Conservation (phyloP, 2,888 invertebrate genomes). For the Cryptophagus acutangulus region DNA sequence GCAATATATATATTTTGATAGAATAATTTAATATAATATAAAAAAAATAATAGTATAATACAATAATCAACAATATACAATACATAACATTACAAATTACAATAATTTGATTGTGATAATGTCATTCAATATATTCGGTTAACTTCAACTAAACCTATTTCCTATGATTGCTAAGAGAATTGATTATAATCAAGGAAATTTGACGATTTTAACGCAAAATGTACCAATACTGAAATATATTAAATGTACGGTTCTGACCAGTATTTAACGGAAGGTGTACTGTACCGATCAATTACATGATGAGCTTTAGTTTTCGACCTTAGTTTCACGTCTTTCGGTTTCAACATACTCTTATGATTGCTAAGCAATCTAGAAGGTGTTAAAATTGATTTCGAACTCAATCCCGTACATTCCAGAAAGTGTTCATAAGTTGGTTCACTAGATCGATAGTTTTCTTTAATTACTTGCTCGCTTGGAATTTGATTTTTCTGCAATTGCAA, state of each 20-base stretch:
- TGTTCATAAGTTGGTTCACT: slow-evolving; percentile 61
- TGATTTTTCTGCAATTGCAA: slow-evolving; percentile 45
- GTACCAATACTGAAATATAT: too few species aligned
- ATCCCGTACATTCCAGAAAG: slow-evolving; percentile 72
- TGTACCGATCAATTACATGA: slow-evolving; percentile 48
- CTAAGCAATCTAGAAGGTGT: slow-evolving; percentile 63
- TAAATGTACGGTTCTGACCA: slow-evolving; percentile 47
- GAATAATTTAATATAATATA: too few species aligned
- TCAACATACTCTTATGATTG: slow-evolving; percentile 70
- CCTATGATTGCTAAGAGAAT: too few species aligned
- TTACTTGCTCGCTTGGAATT: slow-evolving; percentile 22
- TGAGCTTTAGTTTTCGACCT: slow-evolving; percentile 62
- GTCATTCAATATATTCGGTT: too few species aligned
- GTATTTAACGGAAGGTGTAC: slow-evolving; percentile 45
- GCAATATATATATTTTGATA: too few species aligned
- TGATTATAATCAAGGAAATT: too few species aligned
- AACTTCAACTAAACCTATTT: too few species aligned
- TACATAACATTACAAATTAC: too few species aligned
- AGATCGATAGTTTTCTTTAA: slow-evolving; percentile 39
- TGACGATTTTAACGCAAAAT: too few species aligned
- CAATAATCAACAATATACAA: too few species aligned
- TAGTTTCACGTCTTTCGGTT: slow-evolving; percentile 74
- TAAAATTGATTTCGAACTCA: slow-evolving; percentile 73
- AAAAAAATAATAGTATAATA: too few species aligned
- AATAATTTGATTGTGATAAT: too few species aligned